Evolutionary conservation across 2,888 invertebrate species (phyloP).

Genomic region (Drosophila fulvimacula): DNA sequence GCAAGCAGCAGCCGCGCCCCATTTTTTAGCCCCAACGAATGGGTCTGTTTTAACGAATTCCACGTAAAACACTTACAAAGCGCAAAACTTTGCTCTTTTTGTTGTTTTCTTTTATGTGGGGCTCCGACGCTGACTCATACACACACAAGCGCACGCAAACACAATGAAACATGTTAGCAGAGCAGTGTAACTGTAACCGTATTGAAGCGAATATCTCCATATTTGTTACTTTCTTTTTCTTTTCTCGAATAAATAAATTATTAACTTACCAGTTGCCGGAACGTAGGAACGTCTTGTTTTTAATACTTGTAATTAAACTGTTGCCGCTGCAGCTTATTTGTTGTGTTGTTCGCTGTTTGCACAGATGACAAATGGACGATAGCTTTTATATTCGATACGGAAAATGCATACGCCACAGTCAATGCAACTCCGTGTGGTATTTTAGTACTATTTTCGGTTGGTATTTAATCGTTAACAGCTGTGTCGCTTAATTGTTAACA

Average conservation of each 20-base stretch:
- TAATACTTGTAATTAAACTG: slow-evolving; percentile 49
- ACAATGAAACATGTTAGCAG: not conserved
- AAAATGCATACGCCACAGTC: not conserved
- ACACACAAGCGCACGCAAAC: slow-evolving; percentile 27
- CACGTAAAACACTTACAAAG: slow-evolving; percentile 48
- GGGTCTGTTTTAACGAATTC: slow-evolving; percentile 47
- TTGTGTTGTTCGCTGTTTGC: slow-evolving; percentile 54
- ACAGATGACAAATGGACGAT: slow-evolving; percentile 58
- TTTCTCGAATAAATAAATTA: not conserved
- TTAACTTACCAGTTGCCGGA: slow-evolving; percentile 62
- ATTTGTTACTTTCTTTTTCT: not conserved
- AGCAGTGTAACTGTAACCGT: not conserved
- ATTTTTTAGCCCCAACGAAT: slow-evolving; percentile 34
- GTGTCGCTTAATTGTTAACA: not conserved
- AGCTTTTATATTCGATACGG: slow-evolving; percentile 39
- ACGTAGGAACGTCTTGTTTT: slow-evolving; percentile 27
- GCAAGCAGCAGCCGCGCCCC: slow-evolving; percentile 49
- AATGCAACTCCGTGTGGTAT: slow-evolving; percentile 9
- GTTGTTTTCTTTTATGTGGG: slow-evolving; percentile 41
- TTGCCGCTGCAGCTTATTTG: slow-evolving; percentile 40
- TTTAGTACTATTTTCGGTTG: slow-evolving; percentile 6
- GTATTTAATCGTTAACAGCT: not conserved
- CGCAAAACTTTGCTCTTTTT: slow-evolving; percentile 26
- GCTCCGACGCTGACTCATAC: slow-evolving; percentile 71
- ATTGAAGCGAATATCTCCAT: not conserved